phyloP scores from a whole-genome alignment of 2,113 vertebrate species.

The Sorex araneus region DNA sequence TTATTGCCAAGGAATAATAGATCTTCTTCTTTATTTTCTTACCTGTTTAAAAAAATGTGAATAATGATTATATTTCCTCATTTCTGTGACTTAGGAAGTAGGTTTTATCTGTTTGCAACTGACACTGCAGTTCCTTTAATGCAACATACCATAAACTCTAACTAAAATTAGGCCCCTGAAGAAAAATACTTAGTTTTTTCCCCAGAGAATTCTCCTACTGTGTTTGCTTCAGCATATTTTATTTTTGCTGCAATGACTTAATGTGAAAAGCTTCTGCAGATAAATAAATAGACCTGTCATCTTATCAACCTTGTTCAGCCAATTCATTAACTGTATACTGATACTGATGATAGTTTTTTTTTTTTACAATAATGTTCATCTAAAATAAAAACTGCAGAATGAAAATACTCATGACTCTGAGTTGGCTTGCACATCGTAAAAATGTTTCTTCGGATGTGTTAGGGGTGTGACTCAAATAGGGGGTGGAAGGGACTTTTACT shows the following conservation, averaged over 20 bases:
- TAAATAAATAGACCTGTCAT: constrained; percentile 86
- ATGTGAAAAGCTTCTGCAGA: constrained; percentile 86
- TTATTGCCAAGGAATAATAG: constrained; percentile 81
- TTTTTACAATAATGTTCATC: constrained; percentile 90
- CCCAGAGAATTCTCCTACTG: constrained; percentile 82
- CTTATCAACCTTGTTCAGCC: constrained; percentile 87
- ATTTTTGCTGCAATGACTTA: constrained; percentile 82
- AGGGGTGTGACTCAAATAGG: background rate
- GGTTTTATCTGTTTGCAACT: constrained; percentile 84
- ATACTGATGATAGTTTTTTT: constrained; percentile 87
- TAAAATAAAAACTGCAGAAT: constrained; percentile 93
- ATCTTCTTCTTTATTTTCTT: constrained; percentile 74
- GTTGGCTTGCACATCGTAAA: constrained; percentile 45
- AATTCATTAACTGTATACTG: constrained; percentile 89
- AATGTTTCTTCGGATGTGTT: constrained; percentile 53
- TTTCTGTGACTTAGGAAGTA: constrained; percentile 87
- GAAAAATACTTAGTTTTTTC: constrained; percentile 83
- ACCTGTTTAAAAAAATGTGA: constrained; percentile 79
- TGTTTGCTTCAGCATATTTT: constrained; percentile 86
- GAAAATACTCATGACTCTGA: constrained; percentile 84
- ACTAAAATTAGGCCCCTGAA: constrained; percentile 81
- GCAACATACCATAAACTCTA: constrained; percentile 83
- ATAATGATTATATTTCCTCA: constrained; percentile 80
- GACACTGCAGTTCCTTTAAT: constrained; percentile 85
- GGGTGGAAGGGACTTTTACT: background rate